A percentile compares a stretch with the other conserved stretches of the same genome.
Evolutionary conservation across 2,113 vertebrate genomes (phyloP).

Genomic region (Hippocampus barbouri): DNA sequence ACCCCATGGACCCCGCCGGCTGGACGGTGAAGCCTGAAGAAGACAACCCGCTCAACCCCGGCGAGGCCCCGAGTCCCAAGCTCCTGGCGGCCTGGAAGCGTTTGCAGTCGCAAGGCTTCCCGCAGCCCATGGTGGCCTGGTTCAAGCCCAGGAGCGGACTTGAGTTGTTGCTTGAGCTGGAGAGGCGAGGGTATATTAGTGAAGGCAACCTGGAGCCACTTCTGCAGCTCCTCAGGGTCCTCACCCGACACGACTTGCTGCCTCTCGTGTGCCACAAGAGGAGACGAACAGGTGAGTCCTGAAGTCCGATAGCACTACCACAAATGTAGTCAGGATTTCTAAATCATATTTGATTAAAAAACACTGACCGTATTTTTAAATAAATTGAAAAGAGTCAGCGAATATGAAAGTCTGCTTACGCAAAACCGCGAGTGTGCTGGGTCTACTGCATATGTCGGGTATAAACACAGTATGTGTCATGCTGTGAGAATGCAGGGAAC

Average conservation of each 20-base stretch:
- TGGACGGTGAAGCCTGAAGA: slow-evolving; percentile 63
- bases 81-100: slow-evolving; percentile 68
- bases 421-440: too few species aligned
- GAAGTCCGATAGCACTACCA: background rate
- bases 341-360: too few species aligned
- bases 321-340: background rate
- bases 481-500: too few species aligned
- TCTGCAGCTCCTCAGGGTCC: slow-evolving; percentile 79
- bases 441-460: too few species aligned
- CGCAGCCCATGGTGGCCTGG: slow-evolving; percentile 27
- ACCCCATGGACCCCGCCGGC: slow-evolving; percentile 72
- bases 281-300: slow-evolving; percentile 77
- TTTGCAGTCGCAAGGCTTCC: slow-evolving; percentile 28
- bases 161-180: slow-evolving; percentile 81
- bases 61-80: slow-evolving; percentile 48
- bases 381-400: too few species aligned
- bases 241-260: slow-evolving; percentile 85
- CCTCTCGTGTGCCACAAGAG: slow-evolving; percentile 80
- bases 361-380: too few species aligned
- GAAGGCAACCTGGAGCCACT: slow-evolving; percentile 81
- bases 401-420: too few species aligned
- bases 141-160: slow-evolving; percentile 74
- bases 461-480: too few species aligned
- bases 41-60: slow-evolving; percentile 31
- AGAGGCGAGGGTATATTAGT: slow-evolving; percentile 77